Conservation (phyloP, 1,140 invertebrate genomes). For the Lucilia sericata region DNA sequence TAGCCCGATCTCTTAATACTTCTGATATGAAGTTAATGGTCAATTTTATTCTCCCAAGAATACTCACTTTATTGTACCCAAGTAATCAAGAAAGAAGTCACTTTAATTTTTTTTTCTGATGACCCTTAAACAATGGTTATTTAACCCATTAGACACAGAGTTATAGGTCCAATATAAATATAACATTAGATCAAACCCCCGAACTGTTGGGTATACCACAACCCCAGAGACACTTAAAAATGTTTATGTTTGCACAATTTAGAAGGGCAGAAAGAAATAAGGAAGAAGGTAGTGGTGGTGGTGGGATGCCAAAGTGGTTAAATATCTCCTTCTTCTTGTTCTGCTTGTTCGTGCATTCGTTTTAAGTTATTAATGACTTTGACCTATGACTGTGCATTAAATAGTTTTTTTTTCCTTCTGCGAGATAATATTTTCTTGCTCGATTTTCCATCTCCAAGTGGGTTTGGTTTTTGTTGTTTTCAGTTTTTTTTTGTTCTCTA, state of each 20-base stretch:
- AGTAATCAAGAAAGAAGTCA: no score
- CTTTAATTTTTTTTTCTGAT: no score
- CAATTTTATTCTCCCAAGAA: no score
- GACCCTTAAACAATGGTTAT: no score
- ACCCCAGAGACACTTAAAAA: not conserved
- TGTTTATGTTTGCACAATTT: not conserved
- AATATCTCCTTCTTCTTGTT: not conserved
- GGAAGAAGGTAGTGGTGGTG: not conserved
- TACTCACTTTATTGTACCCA: no score
- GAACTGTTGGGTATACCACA: no score
- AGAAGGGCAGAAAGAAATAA: not conserved
- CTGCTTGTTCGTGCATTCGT: not conserved
- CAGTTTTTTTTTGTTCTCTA: not conserved
- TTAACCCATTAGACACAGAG: no score
- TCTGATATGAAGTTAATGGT: no score
- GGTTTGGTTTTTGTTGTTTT: not conserved
- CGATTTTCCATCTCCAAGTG: not conserved
- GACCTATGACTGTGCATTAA: slow-evolving; percentile 23
- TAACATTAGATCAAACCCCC: no score
- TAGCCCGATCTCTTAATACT: no score
- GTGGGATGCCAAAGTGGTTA: not conserved
- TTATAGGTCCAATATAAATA: no score
- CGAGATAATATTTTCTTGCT: not conserved
- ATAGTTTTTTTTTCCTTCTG: not conserved
- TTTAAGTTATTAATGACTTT: slow-evolving; percentile 16